phyloP scores from a whole-genome alignment of 2,888 invertebrate species.

The Diaphora mendica region DNA sequence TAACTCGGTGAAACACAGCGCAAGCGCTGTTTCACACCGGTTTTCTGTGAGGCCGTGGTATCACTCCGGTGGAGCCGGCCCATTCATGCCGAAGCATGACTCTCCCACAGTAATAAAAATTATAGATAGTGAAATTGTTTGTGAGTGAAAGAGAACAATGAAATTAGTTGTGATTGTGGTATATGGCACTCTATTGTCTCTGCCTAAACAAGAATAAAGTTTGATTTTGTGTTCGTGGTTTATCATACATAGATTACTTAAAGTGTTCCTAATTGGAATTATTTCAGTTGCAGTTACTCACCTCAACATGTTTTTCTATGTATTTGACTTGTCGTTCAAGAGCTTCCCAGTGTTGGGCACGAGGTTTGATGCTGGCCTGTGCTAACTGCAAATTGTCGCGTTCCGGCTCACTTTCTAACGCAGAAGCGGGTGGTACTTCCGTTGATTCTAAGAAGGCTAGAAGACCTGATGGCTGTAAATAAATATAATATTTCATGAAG shows the following conservation, averaged over 20 bases:
- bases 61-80: too few relatives aligned
- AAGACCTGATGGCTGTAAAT: constrained; percentile 94
- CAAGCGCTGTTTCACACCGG: too few relatives aligned
- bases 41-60: too few relatives aligned
- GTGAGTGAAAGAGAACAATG: too few relatives aligned
- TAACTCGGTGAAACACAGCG: too few relatives aligned
- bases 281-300: constrained; percentile 52
- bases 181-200: neutral
- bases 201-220: neutral
- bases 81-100: too few relatives aligned
- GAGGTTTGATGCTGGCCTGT: constrained; percentile 90
- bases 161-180: neutral
- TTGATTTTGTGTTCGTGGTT: neutral
- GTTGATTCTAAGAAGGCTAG: constrained; percentile 95
- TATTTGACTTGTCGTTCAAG: constrained; percentile 91
- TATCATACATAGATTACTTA: neutral
- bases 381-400: constrained; percentile 98
- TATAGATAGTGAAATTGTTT: too few relatives aligned
- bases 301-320: constrained; percentile 94
- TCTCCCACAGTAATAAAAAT: too few relatives aligned
- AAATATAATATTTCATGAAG: too few relatives aligned
- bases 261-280: neutral
- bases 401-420: constrained; percentile 90
- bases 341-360: constrained; percentile 90
- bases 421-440: constrained; percentile 92